These are phyloP conservation scores for Notocelia uddmanniana DNA, from an alignment of 2,888 invertebrate genomes.

Conservation along the genomic window DNA sequence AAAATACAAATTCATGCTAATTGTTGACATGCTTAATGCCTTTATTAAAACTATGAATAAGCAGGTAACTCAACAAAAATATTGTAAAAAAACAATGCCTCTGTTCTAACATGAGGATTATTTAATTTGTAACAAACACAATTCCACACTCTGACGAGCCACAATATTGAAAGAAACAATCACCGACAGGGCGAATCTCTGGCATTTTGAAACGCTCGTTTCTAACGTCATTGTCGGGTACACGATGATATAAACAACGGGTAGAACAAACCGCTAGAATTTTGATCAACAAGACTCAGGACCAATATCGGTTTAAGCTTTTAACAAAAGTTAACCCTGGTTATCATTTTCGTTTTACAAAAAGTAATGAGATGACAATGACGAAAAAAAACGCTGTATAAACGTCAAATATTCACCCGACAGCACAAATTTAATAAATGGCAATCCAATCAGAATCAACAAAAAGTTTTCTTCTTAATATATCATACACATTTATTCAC, in stretches of 20 bases:
- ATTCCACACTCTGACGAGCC: conserved; percentile 7
- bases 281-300: too few relatives aligned
- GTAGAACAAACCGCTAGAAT: too few relatives aligned
- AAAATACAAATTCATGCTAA: conserved; percentile 22
- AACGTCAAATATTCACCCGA: too few relatives aligned
- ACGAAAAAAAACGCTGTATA: too few relatives aligned
- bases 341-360: too few relatives aligned
- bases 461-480: conserved; percentile 59
- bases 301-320: too few relatives aligned
- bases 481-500: conserved; percentile 24
- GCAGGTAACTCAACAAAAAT: conserved; percentile 49
- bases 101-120: conserved; percentile 32
- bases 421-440: conserved; percentile 28
- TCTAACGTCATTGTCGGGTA: too few relatives aligned
- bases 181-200: not conserved
- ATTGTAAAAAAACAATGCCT: conserved; percentile 49
- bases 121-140: conserved; percentile 29
- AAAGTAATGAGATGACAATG: too few relatives aligned
- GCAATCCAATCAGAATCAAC: conserved; percentile 54
- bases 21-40: conserved; percentile 16
- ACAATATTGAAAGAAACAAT: conserved; percentile 34
- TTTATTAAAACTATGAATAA: conserved; percentile 43
- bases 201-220: too few relatives aligned
- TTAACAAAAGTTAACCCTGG: too few relatives aligned
- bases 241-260: too few relatives aligned